Conservation (phyloP, 2,113 vertebrate genomes). For the Chionomys nivalis region DNA sequence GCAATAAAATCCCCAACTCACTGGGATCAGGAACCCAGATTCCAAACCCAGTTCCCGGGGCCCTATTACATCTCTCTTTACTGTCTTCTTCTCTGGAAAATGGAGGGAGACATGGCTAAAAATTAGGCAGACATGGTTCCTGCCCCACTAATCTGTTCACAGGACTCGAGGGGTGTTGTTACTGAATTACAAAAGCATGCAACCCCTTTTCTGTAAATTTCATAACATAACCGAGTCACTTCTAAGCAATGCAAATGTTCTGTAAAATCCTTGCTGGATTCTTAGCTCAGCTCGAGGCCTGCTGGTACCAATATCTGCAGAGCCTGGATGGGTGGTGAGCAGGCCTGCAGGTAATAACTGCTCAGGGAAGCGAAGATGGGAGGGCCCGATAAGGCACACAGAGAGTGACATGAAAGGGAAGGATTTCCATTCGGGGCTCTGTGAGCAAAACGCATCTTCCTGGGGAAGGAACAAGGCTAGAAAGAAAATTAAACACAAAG, state of each 20-base stretch:
- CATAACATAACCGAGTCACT: background rate
- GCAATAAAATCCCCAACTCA: background rate
- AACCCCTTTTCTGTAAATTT: conserved; percentile 10
- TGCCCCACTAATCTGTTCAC: fast-evolving
- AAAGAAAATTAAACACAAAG: conserved; percentile 19
- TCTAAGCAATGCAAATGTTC: conserved; percentile 28
- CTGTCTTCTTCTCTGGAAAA: background rate
- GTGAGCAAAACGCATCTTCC: background rate
- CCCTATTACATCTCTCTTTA: background rate
- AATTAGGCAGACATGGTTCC: background rate
- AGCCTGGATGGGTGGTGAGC: background rate
- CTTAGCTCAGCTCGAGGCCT: conserved; percentile 16
- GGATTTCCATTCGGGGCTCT: background rate
- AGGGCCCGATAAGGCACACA: background rate
- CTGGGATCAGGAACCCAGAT: background rate
- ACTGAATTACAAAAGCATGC: background rate
- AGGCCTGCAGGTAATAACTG: background rate
- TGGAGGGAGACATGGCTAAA: background rate
- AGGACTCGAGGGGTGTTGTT: background rate
- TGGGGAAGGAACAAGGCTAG: background rate
- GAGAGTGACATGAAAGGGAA: conserved; percentile 10
- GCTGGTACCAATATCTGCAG: background rate
- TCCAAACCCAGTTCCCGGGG: background rate
- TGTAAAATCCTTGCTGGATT: conserved; percentile 43
- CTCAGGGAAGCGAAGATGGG: background rate